These are phyloP conservation scores for Ianthella basta DNA, from an alignment of 37 sponge, comb jelly and placozoan species.

Conservation along the genomic window DNA sequence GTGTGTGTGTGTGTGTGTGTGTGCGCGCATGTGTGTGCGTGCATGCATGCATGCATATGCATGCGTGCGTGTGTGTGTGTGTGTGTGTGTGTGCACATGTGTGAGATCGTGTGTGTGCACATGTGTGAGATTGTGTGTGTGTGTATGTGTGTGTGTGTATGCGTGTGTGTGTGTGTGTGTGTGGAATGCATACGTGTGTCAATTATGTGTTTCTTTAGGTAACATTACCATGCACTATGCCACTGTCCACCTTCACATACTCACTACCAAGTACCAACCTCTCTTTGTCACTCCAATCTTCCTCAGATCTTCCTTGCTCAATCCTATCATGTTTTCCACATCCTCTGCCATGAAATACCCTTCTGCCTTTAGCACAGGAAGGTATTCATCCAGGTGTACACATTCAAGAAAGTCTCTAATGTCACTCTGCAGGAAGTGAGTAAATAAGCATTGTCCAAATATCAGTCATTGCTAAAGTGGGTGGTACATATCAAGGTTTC, in stretches of 20 bases:
- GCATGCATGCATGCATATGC: neutral
- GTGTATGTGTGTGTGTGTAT: conserved; percentile 31
- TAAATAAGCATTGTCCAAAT: neutral
- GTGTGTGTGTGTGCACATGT: conserved; percentile 18
- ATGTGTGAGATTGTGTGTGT: neutral
- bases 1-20: conserved; percentile 25
- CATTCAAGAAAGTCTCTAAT: conserved; percentile 48
- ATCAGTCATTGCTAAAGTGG: neutral
- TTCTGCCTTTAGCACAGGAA: conserved; percentile 41
- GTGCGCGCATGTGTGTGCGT: neutral
- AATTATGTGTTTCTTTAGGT: conserved; percentile 1
- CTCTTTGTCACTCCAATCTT: conserved; percentile 72
- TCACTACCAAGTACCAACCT: conserved; percentile 50
- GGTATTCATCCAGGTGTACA: conserved; percentile 60
- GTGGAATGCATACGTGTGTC: too few species aligned
- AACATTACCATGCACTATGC: neutral
- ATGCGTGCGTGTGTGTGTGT: conserved; percentile 21
- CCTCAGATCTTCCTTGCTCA: conserved; percentile 55
- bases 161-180: too few species aligned
- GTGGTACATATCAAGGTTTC: neutral
- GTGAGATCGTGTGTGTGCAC: conserved; percentile 5
- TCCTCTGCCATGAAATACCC: conserved; percentile 68
- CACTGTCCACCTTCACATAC: neutral
- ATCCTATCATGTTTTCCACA: conserved; percentile 58
- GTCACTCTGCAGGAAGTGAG: conserved; percentile 19